Conservation (phyloP, 2,888 invertebrate species). For the Ichneumon xanthorius region DNA sequence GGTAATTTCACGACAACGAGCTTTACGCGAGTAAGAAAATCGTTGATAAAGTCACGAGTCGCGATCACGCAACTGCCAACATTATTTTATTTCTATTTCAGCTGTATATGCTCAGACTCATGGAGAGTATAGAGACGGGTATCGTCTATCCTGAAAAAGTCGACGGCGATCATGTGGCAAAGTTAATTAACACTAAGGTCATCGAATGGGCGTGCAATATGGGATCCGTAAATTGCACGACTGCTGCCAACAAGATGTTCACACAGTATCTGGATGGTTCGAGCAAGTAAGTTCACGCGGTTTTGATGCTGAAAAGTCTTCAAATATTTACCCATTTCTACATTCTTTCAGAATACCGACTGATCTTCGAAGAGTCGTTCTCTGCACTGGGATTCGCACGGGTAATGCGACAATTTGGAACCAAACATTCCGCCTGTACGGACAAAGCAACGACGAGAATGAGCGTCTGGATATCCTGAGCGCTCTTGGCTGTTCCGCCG, state of each 20-base stretch:
- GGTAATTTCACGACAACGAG: too few species aligned
- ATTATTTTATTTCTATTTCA: conserved; percentile 57
- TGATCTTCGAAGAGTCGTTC: conserved; percentile 83
- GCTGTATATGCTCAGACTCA: conserved; percentile 77
- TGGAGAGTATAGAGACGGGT: conserved; percentile 75
- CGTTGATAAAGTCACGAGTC: too few species aligned
- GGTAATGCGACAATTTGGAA: conserved; percentile 69
- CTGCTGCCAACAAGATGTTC: conserved; percentile 73
- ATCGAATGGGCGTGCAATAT: conserved; percentile 82
- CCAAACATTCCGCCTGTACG: conserved; percentile 46
- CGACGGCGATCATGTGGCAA: conserved; percentile 75
- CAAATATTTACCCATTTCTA: neutral
- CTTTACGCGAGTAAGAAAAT: too few species aligned
- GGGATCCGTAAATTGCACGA: conserved; percentile 81
- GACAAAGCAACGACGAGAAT: conserved; percentile 74
- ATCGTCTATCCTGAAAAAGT: conserved; percentile 74
- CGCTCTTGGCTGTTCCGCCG: conserved; percentile 84
- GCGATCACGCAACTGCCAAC: too few species aligned
- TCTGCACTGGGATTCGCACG: conserved; percentile 84
- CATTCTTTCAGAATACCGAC: conserved; percentile 83
- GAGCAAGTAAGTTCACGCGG: conserved; percentile 58
- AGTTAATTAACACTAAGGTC: conserved; percentile 76
- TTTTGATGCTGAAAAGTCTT: neutral
- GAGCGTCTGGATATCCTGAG: conserved; percentile 78
- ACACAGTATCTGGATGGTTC: conserved; percentile 52